These are phyloP conservation scores for Tor tambroides DNA, from an alignment of 2,113 vertebrate species.

Conservation along the genomic window DNA sequence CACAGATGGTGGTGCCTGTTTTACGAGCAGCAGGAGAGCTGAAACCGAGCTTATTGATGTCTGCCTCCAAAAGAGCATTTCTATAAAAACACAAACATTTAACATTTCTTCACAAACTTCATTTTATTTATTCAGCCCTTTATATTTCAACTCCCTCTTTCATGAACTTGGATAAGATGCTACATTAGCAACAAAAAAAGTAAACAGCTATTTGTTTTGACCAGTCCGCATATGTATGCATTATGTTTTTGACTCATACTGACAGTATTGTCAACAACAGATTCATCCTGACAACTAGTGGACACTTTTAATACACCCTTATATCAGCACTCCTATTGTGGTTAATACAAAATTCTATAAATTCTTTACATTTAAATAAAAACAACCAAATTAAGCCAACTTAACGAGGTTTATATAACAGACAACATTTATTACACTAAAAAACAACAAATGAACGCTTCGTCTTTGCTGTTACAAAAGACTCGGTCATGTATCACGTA, in stretches of 20 bases:
- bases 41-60: conserved; percentile 78
- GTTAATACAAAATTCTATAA: background rate
- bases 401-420: background rate
- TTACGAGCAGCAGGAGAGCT: conserved; percentile 84
- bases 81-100: conserved; percentile 67
- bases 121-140: background rate
- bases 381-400: background rate
- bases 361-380: background rate
- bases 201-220: background rate
- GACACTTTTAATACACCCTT: background rate
- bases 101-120: rapidly evolving
- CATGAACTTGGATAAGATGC: background rate
- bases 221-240: background rate
- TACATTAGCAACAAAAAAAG: background rate
- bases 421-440: background rate
- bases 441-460: background rate
- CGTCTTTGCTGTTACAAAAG: too few species aligned
- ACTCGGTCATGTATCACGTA: too few species aligned
- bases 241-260: background rate
- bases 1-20: conserved; percentile 95
- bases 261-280: too few species aligned
- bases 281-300: conserved; percentile 6
- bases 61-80: conserved; percentile 83
- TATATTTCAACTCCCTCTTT: background rate
- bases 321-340: background rate